A percentile compares a stretch with the other conserved stretches of the same genome.
Evolutionary conservation across 2,113 vertebrate genomes (phyloP).

Genomic region (Leucosticte australis): DNA sequence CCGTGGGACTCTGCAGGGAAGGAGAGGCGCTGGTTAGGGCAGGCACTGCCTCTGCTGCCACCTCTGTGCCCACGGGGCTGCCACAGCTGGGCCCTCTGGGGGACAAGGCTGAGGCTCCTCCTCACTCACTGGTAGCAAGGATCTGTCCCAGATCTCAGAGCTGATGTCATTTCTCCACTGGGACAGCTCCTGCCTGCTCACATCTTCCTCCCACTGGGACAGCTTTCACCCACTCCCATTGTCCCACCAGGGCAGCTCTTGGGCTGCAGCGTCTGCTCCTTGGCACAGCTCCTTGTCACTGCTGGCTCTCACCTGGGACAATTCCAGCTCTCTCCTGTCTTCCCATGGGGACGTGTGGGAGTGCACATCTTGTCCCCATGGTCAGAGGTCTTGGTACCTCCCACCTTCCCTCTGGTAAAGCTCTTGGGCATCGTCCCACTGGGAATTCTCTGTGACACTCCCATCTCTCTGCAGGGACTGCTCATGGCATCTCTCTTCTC

Average conservation of each 20-base stretch:
- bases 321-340: neutral
- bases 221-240: neutral
- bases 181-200: neutral
- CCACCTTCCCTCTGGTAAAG: no score
- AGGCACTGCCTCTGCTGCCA: no score
- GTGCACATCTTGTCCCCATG: no score
- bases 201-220: neutral
- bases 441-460: neutral
- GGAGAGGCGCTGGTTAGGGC: no score
- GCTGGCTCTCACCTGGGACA: neutral
- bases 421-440: accelerated
- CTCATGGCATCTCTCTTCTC: neutral
- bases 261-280: neutral
- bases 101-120: neutral
- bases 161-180: neutral
- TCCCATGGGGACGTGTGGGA: no score
- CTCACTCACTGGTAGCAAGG: neutral
- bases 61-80: no score
- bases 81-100: neutral
- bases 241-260: neutral
- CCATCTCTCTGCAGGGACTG: neutral
- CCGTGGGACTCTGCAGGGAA: no score
- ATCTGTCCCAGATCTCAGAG: neutral
- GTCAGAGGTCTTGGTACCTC: no score
- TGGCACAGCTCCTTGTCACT: neutral